Evolutionary conservation across 2,797 vertebrate species (phyloP), one percentile per base, ranked within the genome.

Genomic region (Atherinosoma microstoma): DNA sequence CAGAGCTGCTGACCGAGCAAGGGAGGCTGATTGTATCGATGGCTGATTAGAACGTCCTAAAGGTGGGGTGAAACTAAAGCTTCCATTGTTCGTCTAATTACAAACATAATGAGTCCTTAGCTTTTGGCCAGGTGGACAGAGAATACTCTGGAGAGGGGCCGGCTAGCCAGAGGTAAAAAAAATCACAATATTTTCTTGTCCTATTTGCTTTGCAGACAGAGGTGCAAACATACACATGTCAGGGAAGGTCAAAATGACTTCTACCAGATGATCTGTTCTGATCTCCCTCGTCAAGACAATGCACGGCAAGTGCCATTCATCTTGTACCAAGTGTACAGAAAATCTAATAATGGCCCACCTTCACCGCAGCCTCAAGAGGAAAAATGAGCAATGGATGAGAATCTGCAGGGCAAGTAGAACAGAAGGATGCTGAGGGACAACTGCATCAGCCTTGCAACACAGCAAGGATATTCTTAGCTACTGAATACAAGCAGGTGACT

Each of bases 31-130:
- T 75, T 30, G 76, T 84, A 79, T 84, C 59, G 56, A 79, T 51
- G 77, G 80, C 84, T 85, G 87, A 85, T 88, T 82, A 77, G 71
- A 77, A 69, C 6, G 66, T 86, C 84, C 76, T 62, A 0, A 60
- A 78, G 80, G 83, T 68, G 67, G 65, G 82, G 30, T 64, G 77
- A 84, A 84, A 85, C 76, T 18, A 45, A 73, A 60, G 77, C 66
- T 66, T 89, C 77, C 76, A 74, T 80, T 68, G 77, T 66, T 83
- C 57, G 59, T 78, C 85, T 92, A 88, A 92, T 93, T 90, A 90
- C 86, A 84, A 82, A 78, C 80, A 75, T 91, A 92, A 93, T 92
- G 89, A 94, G 81, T 85, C 84, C 78, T 88, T 51, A 79, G 86
- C 67, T 73, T 80, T 56, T 59, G 84, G 64, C 76, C 66, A 47